Evolutionary conservation across 1,140 invertebrate genomes (phyloP).

Genomic region (Camponotus floridanus): DNA sequence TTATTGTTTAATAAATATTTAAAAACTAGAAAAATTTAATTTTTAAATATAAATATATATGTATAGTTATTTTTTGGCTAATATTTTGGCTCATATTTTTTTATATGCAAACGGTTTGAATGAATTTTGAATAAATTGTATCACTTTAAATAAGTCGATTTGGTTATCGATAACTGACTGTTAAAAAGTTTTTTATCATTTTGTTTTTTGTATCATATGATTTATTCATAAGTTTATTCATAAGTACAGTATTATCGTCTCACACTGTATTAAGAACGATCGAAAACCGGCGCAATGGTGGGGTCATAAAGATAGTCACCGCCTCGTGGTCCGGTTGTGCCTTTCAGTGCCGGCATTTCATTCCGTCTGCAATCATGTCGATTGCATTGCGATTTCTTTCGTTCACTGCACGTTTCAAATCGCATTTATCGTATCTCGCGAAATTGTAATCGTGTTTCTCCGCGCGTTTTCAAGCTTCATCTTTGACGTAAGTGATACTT

Average conservation of each 20-base stretch:
- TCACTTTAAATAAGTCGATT: no score
- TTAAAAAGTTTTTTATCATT: not conserved
- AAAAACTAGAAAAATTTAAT: not conserved
- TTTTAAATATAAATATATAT: not conserved
- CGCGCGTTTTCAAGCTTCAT: not conserved
- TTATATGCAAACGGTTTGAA: no score
- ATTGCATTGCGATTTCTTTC: constrained; percentile 30
- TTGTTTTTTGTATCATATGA: not conserved
- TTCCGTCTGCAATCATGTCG: constrained; percentile 41
- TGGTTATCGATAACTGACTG: not conserved
- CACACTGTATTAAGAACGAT: constrained; percentile 22
- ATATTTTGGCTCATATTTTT: no score
- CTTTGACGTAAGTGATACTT: constrained; percentile 22
- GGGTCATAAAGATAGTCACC: constrained; percentile 67
- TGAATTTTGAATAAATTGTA: not conserved
- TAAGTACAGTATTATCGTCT: constrained; percentile 14
- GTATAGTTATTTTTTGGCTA: not conserved
- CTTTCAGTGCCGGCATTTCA: constrained; percentile 73
- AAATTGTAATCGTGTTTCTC: not conserved
- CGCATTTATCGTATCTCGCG: not conserved
- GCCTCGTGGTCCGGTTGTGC: constrained; percentile 66
- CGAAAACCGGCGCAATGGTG: constrained; percentile 61
- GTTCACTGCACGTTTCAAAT: not conserved
- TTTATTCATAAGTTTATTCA: not conserved
- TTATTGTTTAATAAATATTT: not conserved